Base-by-base conservation (phyloP, 2,113 vertebrate species). In the Coracopsis vasa region DNA sequence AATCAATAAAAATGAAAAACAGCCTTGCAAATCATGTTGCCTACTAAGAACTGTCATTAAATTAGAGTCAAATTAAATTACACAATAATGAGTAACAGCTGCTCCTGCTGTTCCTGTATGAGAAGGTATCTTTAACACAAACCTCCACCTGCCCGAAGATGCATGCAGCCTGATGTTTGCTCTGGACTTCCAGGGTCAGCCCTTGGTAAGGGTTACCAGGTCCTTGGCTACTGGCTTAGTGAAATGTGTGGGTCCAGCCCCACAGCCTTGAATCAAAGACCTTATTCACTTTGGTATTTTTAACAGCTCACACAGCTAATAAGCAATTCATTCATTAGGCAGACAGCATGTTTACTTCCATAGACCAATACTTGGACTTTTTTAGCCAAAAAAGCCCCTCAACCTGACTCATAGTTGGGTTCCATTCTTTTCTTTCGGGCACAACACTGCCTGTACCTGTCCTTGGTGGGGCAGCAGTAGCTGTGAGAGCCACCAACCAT, bases 1-100 rank as follows among this genome's bases (percentile, higher is more conserved):
- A 90, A 67, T 84, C 75, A 92, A 96, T 84, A 94, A 80, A 88
- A 84, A 65, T 65, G 62, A 56, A 93, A 96, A 90, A 78, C 69
- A 93, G 71, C 82, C 82, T 94, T 74, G 56, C 69, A 96, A 95
- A 93, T 72, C 69, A 41, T 16, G 47, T 54, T 93, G 41, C 44
- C 41, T 23, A 42, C 62, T 67, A 92, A 67, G 51, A 88, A 79
- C 21, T 56, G 51, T 23, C 91, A 82, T 91, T 92, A 92, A 91
- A 87, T 86, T 72, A 89, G 41, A 91, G 72, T 67, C 61, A 94
- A 80, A 94, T 94, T 62, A 81, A 91, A 92, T 94, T 65, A 82
- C 28, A 60, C 33, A 61, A 19, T 41, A 87, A 87, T 5, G 1
- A 94, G 60, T 6, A 70, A 6, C 61, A 48, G 64, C 31, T 0